Conservation (phyloP, 2,888 invertebrate genomes). For the Drosophila bunnanda region DNA sequence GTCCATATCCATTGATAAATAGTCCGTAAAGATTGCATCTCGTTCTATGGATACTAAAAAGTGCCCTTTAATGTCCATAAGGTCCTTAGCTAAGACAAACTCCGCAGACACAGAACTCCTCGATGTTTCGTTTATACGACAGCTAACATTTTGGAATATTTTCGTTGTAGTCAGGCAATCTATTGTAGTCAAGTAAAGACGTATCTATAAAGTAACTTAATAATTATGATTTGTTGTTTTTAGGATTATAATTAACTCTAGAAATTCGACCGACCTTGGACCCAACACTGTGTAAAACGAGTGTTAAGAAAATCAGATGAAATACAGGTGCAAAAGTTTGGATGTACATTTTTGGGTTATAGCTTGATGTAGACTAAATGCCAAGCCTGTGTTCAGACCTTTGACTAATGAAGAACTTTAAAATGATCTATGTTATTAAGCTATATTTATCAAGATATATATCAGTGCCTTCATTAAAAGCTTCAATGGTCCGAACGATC, state of each 20-base stretch:
- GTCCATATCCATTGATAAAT: constrained; percentile 24
- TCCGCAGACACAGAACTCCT: background rate
- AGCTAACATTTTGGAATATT: background rate
- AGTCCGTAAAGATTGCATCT: constrained; percentile 15
- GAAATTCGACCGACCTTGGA: background rate
- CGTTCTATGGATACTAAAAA: constrained; percentile 15
- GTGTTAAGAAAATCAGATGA: background rate
- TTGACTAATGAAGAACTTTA: background rate
- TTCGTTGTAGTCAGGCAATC: background rate
- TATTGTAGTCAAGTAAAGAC: background rate
- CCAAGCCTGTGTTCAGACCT: background rate
- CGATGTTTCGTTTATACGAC: background rate
- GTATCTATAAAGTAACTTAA: background rate
- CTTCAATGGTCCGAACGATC: background rate
- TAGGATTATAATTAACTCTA: background rate
- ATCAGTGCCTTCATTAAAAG: background rate
- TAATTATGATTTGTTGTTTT: background rate
- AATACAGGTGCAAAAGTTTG: background rate
- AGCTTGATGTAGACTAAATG: background rate
- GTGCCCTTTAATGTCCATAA: background rate
- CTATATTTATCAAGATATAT: background rate
- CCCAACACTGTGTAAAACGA: background rate
- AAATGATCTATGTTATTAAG: background rate
- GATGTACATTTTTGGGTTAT: background rate
- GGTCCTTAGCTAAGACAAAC: background rate